Percentiles rank a stretch among this genome's conserved stretches.
Conservation (phyloP, 2,888 invertebrate species). For the Capitulum mitella region DNA sequence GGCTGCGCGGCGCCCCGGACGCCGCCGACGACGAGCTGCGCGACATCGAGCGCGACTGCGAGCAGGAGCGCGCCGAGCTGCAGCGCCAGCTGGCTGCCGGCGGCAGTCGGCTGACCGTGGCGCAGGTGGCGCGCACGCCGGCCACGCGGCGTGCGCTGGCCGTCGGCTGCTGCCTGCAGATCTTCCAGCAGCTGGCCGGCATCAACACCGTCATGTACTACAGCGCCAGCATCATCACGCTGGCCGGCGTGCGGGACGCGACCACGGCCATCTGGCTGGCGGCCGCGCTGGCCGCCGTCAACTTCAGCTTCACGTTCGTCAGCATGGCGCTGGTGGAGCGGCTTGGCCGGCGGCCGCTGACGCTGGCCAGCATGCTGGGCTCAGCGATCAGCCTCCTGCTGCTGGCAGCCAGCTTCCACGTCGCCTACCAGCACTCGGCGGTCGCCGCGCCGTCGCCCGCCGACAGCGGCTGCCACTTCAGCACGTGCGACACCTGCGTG, state of each 20-base stretch:
- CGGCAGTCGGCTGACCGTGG: too few relatives aligned
- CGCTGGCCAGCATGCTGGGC: conserved; percentile 41
- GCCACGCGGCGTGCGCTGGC: conserved; percentile 45
- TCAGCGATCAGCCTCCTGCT: conserved; percentile 43
- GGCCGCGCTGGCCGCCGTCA: conserved; percentile 45
- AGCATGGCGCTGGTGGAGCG: conserved; percentile 48
- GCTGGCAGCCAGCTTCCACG: conserved; percentile 45
- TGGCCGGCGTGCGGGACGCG: conserved; percentile 41
- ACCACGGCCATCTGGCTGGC: conserved; percentile 48
- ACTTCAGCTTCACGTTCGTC: conserved; percentile 48
- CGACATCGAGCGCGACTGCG: neutral
- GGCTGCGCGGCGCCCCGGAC: neutral
- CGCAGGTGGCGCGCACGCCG: conserved; percentile 38
- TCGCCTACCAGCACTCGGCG: conserved; percentile 44
- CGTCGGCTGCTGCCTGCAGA: conserved; percentile 50
- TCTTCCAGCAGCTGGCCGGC: conserved; percentile 50
- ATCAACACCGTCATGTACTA: conserved; percentile 53
- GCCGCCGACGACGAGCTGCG: neutral
- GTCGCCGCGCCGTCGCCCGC: conserved; percentile 38
- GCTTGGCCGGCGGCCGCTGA: conserved; percentile 45
- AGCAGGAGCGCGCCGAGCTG: neutral
- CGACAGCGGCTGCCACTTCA: conserved; percentile 47
- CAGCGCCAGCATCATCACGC: conserved; percentile 48
- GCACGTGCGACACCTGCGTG: conserved; percentile 32
- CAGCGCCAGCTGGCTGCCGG: neutral